A percentile compares a stretch with the other conserved stretches of the same genome.
Conservation (phyloP, 1,140 invertebrate genomes). For the Saccostrea glomerata region DNA sequence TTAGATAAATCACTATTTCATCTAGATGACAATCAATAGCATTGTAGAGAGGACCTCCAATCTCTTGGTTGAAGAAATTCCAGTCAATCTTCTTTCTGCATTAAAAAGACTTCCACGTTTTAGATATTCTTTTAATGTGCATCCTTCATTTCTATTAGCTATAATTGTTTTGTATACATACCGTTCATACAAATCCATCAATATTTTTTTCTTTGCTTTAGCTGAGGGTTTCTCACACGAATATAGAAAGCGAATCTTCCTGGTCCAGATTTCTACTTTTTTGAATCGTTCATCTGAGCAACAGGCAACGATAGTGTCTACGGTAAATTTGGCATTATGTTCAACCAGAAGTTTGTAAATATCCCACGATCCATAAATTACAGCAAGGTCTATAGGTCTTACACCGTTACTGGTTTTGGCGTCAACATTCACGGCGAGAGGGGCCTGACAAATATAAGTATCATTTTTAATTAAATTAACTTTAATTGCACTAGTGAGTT, state of each 20-base stretch:
- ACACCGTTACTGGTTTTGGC: constrained; percentile 10
- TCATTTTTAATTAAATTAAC: background rate
- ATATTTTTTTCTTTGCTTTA: background rate
- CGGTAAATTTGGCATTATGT: constrained; percentile 29
- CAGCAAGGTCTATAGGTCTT: constrained; percentile 40
- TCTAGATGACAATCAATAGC: background rate
- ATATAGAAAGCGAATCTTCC: background rate
- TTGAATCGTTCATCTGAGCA: constrained; percentile 35
- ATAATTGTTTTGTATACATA: background rate
- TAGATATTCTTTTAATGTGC: too few relatives aligned
- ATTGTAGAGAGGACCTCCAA: background rate
- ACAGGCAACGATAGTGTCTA: constrained; percentile 44
- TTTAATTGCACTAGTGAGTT: background rate
- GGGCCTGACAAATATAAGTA: background rate
- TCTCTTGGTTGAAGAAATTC: background rate
- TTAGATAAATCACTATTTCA: constrained; percentile 13
- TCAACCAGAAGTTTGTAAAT: constrained; percentile 38
- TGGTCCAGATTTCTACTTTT: background rate
- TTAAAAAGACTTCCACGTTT: background rate
- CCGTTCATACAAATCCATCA: constrained; percentile 27
- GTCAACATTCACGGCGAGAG: background rate
- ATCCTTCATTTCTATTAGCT: too few relatives aligned
- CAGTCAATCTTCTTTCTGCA: constrained; percentile 23
- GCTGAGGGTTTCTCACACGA: background rate
- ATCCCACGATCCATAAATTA: constrained; percentile 39